These are phyloP conservation scores for Thamnaconus septentrionalis DNA, from an alignment of 2,113 vertebrate genomes.

Conservation along the genomic window DNA sequence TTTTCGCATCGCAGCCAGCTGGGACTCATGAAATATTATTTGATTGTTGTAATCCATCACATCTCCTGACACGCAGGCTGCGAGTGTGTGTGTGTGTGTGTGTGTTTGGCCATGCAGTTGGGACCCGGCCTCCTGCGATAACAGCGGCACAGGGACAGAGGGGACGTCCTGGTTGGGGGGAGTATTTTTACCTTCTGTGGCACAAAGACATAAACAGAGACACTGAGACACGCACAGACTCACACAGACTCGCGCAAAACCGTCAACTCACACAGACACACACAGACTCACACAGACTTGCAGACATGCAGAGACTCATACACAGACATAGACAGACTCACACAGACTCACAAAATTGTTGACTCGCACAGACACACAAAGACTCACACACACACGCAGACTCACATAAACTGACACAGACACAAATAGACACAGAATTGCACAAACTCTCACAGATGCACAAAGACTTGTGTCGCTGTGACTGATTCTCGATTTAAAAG, in stretches of 20 bases:
- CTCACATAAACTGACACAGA: too few relatives aligned
- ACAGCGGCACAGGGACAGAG: constrained; percentile 2
- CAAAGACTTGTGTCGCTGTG: too few relatives aligned
- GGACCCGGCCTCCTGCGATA: constrained; percentile 40
- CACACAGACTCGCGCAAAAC: too few relatives aligned
- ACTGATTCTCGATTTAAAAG: too few relatives aligned
- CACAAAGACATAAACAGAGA: constrained; percentile 15
- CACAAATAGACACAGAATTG: too few relatives aligned
- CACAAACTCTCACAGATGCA: too few relatives aligned
- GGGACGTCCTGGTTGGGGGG: not conserved
- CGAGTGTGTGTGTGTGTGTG: not conserved
- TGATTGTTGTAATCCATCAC: constrained; percentile 73
- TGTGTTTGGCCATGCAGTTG: constrained; percentile 35
- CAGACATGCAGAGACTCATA: too few relatives aligned
- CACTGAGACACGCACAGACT: constrained; percentile 24
- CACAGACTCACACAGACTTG: constrained; percentile 11
- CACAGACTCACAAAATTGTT: too few relatives aligned
- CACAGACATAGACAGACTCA: too few relatives aligned
- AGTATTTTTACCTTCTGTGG: not conserved
- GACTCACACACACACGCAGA: too few relatives aligned
- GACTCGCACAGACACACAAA: too few relatives aligned
- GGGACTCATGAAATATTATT: constrained; percentile 70
- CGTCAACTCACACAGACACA: not conserved
- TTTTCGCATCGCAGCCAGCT: constrained; percentile 43
- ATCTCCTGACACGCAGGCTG: constrained; percentile 54